Conservation (phyloP, 2,797 vertebrate genomes). For the Hapalemur alaotrensis region DNA sequence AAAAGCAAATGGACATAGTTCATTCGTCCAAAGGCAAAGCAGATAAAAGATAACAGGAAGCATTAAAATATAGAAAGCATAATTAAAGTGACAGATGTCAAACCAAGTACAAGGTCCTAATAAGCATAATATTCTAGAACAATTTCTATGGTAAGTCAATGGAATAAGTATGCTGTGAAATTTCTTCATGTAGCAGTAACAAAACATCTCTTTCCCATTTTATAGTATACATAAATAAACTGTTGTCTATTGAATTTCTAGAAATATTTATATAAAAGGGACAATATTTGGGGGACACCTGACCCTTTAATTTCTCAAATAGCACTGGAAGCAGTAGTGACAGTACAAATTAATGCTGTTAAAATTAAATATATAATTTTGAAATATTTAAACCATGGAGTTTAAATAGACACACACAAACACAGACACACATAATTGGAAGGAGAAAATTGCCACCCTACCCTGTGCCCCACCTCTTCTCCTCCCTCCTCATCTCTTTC, state of each 20-base stretch:
- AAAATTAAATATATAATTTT: not conserved
- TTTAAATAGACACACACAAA: not conserved
- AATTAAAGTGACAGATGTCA: slow-evolving; percentile 51
- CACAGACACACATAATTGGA: too few relatives aligned
- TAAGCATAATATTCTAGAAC: not conserved
- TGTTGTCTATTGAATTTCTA: not conserved
- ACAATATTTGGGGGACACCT: not conserved
- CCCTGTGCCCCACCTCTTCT: not conserved
- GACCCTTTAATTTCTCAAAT: slow-evolving; percentile 1
- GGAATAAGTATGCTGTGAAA: not conserved
- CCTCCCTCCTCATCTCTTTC: not conserved
- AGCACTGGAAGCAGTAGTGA: not conserved
- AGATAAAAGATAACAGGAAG: slow-evolving; percentile 33
- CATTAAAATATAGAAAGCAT: not conserved
- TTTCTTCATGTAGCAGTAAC: not conserved
- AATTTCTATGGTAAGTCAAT: not conserved
- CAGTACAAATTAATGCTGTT: not conserved
- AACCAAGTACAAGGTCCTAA: not conserved
- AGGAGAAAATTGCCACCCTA: not conserved
- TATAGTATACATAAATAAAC: not conserved
- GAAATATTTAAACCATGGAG: not conserved
- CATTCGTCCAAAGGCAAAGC: not conserved
- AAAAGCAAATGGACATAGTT: slow-evolving; percentile 46
- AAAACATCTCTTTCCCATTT: not conserved
- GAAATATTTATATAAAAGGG: not conserved